A percentile compares a stretch with the other conserved stretches of the same genome.
These are phyloP conservation scores for Bradypodion pumilum DNA, from an alignment of 2,797 vertebrate genomes.

Conservation along the genomic window DNA sequence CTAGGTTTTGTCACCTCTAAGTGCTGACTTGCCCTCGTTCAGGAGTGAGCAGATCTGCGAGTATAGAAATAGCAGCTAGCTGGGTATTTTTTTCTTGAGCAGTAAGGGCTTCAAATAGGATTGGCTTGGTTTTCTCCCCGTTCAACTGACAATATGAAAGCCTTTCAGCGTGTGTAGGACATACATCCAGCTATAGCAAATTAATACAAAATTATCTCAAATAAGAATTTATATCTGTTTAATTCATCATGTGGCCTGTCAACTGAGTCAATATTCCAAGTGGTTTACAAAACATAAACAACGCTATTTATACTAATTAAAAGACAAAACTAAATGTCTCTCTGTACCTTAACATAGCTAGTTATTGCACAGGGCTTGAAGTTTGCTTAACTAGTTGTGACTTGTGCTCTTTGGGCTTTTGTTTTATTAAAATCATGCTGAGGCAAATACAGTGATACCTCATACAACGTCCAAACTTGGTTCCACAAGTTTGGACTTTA, in stretches of 20 bases:
- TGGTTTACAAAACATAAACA: background rate
- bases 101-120: background rate
- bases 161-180: background rate
- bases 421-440: background rate
- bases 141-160: conserved; percentile 7
- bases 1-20: background rate
- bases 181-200: background rate
- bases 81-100: background rate
- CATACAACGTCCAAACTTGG: no score
- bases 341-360: background rate
- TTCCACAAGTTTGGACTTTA: no score
- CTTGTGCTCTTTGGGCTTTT: conserved; percentile 4
- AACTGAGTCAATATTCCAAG: background rate
- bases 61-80: background rate
- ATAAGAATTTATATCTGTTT: background rate
- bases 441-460: no score
- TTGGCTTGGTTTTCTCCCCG: background rate
- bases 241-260: background rate
- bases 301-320: background rate
- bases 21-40: background rate
- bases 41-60: background rate
- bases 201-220: background rate
- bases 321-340: background rate
- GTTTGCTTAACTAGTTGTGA: conserved; percentile 2
- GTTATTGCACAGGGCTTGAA: background rate